Conservation (phyloP, 2,888 invertebrate genomes). For the Crematogaster levior region DNA sequence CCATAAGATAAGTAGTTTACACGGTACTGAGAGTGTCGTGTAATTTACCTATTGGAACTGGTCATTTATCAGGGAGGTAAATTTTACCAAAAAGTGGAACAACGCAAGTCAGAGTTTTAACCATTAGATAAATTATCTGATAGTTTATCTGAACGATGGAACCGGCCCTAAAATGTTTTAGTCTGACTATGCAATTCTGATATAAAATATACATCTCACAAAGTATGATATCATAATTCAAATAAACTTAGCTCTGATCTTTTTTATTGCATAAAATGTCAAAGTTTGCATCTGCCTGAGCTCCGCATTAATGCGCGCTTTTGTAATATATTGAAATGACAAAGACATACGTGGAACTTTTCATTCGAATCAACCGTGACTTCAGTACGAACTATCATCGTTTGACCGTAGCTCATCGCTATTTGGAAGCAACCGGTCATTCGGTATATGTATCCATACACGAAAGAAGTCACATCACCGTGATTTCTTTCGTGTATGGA, state of each 20-base stretch:
- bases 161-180: not conserved
- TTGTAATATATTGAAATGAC: not conserved
- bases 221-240: not conserved
- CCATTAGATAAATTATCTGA: too few relatives aligned
- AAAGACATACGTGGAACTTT: not conserved
- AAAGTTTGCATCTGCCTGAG: not conserved
- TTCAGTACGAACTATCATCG: not conserved
- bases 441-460: too few relatives aligned
- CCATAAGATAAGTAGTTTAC: too few relatives aligned
- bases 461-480: constrained; percentile 11
- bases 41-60: too few relatives aligned
- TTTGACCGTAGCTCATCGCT: constrained; percentile 13
- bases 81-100: too few relatives aligned
- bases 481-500: constrained; percentile 3
- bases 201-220: not conserved
- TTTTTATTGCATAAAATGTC: not conserved
- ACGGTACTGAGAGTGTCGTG: too few relatives aligned
- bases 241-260: not conserved
- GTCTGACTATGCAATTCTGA: not conserved
- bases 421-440: not conserved
- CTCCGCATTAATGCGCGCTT: not conserved
- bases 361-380: not conserved
- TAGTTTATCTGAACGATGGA: too few relatives aligned
- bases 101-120: too few relatives aligned
- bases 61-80: too few relatives aligned